Conservation (phyloP, 2,113 vertebrate genomes). For the Pluvialis apricaria region DNA sequence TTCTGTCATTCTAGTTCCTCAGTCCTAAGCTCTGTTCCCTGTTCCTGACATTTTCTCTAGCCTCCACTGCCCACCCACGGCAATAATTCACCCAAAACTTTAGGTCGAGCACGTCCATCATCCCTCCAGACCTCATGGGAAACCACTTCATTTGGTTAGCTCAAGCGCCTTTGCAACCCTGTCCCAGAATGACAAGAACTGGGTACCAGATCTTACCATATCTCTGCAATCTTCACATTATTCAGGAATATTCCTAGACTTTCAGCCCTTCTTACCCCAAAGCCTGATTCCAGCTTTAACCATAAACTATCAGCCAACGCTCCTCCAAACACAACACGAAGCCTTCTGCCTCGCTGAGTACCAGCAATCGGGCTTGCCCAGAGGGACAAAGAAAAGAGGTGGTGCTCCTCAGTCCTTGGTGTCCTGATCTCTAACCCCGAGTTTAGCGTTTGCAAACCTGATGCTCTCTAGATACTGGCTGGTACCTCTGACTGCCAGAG, state of each 20-base stretch:
- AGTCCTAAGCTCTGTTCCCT: neutral
- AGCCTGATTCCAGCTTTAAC: neutral
- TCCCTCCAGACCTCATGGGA: neutral
- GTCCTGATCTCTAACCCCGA: neutral
- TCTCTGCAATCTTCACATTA: neutral
- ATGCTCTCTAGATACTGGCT: rapidly evolving
- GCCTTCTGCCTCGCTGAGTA: neutral
- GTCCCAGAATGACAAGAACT: neutral
- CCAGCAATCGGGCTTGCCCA: neutral
- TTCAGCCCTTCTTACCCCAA: neutral
- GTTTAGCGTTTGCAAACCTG: neutral
- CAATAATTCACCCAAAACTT: neutral
- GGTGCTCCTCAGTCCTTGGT: neutral
- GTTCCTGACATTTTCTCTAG: neutral
- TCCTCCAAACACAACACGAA: neutral
- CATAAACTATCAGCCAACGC: neutral
- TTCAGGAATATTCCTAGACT: neutral
- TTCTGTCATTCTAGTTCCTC: neutral
- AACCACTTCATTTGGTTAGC: neutral
- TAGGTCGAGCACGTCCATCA: neutral
- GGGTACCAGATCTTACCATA: neutral
- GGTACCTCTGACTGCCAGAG: neutral
- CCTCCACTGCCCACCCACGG: neutral
- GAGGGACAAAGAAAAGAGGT: neutral
- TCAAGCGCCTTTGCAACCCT: neutral